phyloP scores from a whole-genome alignment of 1,140 invertebrate genomes.

The Euglossa dilemma region DNA sequence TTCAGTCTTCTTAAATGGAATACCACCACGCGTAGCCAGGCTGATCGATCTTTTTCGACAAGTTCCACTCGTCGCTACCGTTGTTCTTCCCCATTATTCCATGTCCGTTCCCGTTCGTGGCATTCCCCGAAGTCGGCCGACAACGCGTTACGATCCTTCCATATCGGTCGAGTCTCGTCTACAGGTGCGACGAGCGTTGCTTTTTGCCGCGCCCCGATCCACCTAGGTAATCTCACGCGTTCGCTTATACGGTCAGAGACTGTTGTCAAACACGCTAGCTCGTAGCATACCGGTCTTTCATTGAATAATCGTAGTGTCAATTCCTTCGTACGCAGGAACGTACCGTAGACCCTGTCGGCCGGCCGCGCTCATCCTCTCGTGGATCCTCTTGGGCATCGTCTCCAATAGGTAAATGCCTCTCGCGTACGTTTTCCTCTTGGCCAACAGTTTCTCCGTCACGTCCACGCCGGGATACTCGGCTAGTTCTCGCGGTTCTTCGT shows the following conservation, averaged over 20 bases:
- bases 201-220: neutral
- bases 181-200: neutral
- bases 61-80: neutral
- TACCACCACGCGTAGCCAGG: neutral
- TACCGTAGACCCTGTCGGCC: slow-evolving; percentile 38
- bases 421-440: slow-evolving; percentile 53
- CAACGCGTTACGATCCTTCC: neutral
- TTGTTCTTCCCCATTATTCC: neutral
- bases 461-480: slow-evolving; percentile 3
- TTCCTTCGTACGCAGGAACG: slow-evolving; percentile 44
- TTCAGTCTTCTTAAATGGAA: slow-evolving; percentile 42
- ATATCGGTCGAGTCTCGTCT: slow-evolving; percentile 1
- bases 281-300: neutral
- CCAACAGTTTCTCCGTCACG: slow-evolving; percentile 48
- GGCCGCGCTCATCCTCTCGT: slow-evolving; percentile 20
- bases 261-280: no score
- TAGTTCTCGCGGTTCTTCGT: slow-evolving; percentile 12
- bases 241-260: slow-evolving; percentile 5
- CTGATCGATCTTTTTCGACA: neutral
- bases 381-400: slow-evolving; percentile 16
- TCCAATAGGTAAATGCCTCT: slow-evolving; percentile 30
- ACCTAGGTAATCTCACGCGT: neutral
- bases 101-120: neutral
- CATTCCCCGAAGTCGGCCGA: neutral
- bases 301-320: slow-evolving; percentile 35